A percentile compares a stretch with the other conserved stretches of the same genome.
Evolutionary conservation across 2,797 vertebrate species (phyloP).

Genomic region (Aselliscus stoliczkanus): DNA sequence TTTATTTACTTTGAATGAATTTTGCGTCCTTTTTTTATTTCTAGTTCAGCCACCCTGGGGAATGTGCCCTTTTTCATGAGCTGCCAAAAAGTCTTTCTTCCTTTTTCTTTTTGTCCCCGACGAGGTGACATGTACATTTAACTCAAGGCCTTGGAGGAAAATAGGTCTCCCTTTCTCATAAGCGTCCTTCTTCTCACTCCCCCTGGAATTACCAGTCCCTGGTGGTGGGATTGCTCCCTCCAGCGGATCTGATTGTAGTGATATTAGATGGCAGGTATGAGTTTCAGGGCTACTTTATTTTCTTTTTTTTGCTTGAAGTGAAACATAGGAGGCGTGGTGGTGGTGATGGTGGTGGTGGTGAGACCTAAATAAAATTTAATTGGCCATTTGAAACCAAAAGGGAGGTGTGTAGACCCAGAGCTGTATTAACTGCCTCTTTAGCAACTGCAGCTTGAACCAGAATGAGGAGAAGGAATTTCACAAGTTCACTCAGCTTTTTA

Average conservation of each 20-base stretch:
- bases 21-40: background rate
- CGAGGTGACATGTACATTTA: background rate
- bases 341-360: background rate
- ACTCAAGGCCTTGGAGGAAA: background rate
- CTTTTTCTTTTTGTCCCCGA: no score
- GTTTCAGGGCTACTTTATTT: background rate
- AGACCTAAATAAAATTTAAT: conserved; percentile 4
- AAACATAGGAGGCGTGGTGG: background rate
- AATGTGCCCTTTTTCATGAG: background rate
- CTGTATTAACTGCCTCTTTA: background rate
- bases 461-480: background rate
- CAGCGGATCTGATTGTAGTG: background rate
- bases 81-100: background rate
- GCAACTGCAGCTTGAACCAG: background rate
- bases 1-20: background rate
- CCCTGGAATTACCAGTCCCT: background rate
- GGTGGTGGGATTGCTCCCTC: background rate
- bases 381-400: background rate
- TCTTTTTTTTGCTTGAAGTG: background rate
- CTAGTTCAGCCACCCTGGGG: background rate
- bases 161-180: background rate
- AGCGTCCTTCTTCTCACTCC: background rate
- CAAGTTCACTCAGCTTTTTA: background rate
- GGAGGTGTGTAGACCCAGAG: background rate
- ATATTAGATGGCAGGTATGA: background rate